Evolutionary conservation across 2,797 vertebrate genomes (phyloP).

Genomic region (Sphenopsis melanotis): DNA sequence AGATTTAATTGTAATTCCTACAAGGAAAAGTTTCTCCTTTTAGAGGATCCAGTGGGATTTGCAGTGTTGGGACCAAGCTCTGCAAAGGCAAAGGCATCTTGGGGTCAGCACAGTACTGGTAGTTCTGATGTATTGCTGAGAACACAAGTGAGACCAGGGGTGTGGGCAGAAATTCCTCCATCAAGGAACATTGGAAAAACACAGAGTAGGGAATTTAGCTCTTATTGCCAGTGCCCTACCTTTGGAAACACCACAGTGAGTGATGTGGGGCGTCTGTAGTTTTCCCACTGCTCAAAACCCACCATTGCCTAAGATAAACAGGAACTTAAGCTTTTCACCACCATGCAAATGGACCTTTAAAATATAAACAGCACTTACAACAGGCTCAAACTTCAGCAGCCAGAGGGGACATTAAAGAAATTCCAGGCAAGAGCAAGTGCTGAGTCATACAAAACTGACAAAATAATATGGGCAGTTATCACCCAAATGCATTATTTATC

Average conservation of each 20-base stretch:
- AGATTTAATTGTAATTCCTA: slow-evolving; percentile 37
- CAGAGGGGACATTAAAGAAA: slow-evolving; percentile 43
- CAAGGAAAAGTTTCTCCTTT: slow-evolving; percentile 36
- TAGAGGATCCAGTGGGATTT: neutral
- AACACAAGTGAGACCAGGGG: neutral
- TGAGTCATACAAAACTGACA: slow-evolving; percentile 75
- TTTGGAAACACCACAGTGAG: neutral
- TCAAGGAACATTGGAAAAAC: neutral
- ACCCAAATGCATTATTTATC: slow-evolving; percentile 79
- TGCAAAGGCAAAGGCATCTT: neutral
- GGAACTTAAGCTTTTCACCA: slow-evolving; percentile 30
- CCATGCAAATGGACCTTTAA: neutral
- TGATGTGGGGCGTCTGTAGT: neutral
- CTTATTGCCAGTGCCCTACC: neutral
- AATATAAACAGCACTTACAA: neutral
- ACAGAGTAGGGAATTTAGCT: neutral
- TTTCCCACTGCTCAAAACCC: neutral
- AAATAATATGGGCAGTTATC: slow-evolving; percentile 75
- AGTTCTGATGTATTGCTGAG: neutral
- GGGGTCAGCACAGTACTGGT: too few relatives aligned
- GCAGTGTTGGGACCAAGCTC: neutral
- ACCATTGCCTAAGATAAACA: slow-evolving; percentile 23
- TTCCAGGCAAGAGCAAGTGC: slow-evolving; percentile 50
- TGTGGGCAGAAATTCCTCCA: neutral
- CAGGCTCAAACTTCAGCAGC: neutral